Percentiles rank a stretch among this genome's conserved stretches.
Evolutionary conservation across 2,797 vertebrate genomes (phyloP).

Genomic region (Rhinogobio ventralis): DNA sequence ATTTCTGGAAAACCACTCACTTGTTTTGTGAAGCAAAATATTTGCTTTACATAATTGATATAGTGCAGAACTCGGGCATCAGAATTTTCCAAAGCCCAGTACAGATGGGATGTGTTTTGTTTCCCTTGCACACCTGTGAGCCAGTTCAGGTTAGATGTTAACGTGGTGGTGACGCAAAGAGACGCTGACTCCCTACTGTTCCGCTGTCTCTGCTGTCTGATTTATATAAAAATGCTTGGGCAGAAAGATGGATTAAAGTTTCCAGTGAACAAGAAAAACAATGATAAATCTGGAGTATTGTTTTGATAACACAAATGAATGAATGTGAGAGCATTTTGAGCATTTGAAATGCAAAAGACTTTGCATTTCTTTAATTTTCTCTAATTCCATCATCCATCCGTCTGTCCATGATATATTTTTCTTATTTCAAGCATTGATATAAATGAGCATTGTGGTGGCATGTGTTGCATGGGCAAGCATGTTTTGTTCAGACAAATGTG

Average conservation of each 20-base stretch:
- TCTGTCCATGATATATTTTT: background rate
- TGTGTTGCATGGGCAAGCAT: background rate
- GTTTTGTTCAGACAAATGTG: background rate
- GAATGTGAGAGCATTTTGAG: conserved; percentile 28
- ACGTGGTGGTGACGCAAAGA: conserved; percentile 59
- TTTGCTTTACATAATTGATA: conserved; percentile 40
- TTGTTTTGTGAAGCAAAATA: conserved; percentile 13
- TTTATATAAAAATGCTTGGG: conserved; percentile 64
- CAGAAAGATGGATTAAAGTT: conserved; percentile 62
- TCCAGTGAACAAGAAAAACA: conserved; percentile 67
- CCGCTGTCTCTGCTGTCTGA: conserved; percentile 41
- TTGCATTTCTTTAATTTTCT: background rate
- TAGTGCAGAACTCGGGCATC: conserved; percentile 16
- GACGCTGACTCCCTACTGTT: conserved; percentile 47
- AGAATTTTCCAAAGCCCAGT: conserved; percentile 26
- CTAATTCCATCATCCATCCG: background rate
- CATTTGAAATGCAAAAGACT: background rate
- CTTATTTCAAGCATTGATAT: background rate
- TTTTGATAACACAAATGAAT: conserved; percentile 60
- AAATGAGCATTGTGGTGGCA: background rate
- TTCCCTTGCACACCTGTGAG: conserved; percentile 64
- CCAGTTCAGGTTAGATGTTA: conserved; percentile 60
- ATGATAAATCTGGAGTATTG: conserved; percentile 58
- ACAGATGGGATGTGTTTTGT: conserved; percentile 27
- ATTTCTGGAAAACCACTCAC: conserved; percentile 14